Percentiles rank a stretch among this genome's conserved stretches.
Evolutionary conservation across 53 echinoderm and acorn worm genomes (phyloP).

Genomic region (Apostichopus leukothele): DNA sequence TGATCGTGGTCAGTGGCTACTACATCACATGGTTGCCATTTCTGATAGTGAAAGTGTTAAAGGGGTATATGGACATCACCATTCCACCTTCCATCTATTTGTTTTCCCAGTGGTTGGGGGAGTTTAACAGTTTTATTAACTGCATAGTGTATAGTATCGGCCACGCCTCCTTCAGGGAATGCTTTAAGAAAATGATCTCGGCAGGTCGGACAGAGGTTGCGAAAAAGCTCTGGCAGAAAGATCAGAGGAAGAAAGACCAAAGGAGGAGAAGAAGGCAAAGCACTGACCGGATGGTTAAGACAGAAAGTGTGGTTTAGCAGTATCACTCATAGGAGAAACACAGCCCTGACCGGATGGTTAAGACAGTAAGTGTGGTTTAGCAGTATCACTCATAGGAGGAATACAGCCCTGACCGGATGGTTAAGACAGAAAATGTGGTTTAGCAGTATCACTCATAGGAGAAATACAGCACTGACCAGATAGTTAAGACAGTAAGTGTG

Average conservation of each 20-base stretch:
- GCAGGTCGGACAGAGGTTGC: slow-evolving; percentile 33
- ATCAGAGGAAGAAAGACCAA: slow-evolving; percentile 28
- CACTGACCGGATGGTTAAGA: background rate
- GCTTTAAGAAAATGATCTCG: slow-evolving; percentile 47
- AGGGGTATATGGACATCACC: slow-evolving; percentile 52
- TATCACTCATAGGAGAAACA: too few species aligned
- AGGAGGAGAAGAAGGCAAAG: slow-evolving; percentile 13
- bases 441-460: too few species aligned
- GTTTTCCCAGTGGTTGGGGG: slow-evolving; percentile 81
- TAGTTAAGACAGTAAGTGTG: too few species aligned
- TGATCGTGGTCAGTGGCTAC: slow-evolving; percentile 86
- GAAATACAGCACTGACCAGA: too few species aligned
- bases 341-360: too few species aligned
- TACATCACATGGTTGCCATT: slow-evolving; percentile 94
- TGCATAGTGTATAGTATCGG: slow-evolving; percentile 91
- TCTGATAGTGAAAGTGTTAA: slow-evolving; percentile 64
- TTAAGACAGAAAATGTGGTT: too few species aligned
- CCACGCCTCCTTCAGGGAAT: slow-evolving; percentile 75
- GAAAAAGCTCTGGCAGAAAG: slow-evolving; percentile 44
- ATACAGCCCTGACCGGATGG: too few species aligned
- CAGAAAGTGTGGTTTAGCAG: background rate
- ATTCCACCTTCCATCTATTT: slow-evolving; percentile 68
- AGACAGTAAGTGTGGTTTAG: too few species aligned
- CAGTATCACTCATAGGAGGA: too few species aligned
- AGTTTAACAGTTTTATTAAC: slow-evolving; percentile 92